Conservation (phyloP, 2,797 vertebrate species). For the Gymnodraco acuticeps region DNA sequence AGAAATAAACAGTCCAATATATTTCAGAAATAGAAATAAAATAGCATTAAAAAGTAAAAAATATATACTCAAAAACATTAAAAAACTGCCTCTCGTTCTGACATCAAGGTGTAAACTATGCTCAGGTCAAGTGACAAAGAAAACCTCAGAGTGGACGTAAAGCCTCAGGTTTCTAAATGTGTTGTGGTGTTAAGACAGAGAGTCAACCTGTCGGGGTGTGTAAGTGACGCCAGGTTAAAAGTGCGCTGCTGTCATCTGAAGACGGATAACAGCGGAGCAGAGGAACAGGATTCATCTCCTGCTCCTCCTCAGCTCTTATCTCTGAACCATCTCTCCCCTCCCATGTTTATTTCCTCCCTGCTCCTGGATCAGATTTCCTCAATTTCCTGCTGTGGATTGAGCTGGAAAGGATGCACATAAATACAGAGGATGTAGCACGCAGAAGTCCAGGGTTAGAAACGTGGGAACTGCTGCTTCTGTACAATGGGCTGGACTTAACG, state of each 20-base stretch:
- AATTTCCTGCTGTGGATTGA: conserved; percentile 52
- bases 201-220: conserved; percentile 1
- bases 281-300: conserved; percentile 47
- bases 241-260: conserved; percentile 24
- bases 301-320: conserved; percentile 54
- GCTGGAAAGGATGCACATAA: conserved; percentile 45
- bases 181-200: background rate
- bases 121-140: background rate
- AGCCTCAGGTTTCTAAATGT: background rate
- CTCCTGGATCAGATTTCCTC: conserved; percentile 65
- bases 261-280: conserved; percentile 18
- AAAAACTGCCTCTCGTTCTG: background rate
- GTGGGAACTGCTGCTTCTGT: background rate
- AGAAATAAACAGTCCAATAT: too few relatives aligned
- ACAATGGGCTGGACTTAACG: too few relatives aligned
- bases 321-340: conserved; percentile 46
- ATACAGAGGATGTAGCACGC: conserved; percentile 21
- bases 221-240: conserved; percentile 10
- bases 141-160: background rate
- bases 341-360: conserved; percentile 62
- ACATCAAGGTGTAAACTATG: background rate
- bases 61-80: too few relatives aligned
- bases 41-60: too few relatives aligned
- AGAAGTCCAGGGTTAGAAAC: background rate
- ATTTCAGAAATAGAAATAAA: too few relatives aligned